A percentile compares a stretch with the other conserved stretches of the same genome.
These are phyloP conservation scores for Martes martes DNA, from an alignment of 2,113 vertebrate species.

Conservation along the genomic window DNA sequence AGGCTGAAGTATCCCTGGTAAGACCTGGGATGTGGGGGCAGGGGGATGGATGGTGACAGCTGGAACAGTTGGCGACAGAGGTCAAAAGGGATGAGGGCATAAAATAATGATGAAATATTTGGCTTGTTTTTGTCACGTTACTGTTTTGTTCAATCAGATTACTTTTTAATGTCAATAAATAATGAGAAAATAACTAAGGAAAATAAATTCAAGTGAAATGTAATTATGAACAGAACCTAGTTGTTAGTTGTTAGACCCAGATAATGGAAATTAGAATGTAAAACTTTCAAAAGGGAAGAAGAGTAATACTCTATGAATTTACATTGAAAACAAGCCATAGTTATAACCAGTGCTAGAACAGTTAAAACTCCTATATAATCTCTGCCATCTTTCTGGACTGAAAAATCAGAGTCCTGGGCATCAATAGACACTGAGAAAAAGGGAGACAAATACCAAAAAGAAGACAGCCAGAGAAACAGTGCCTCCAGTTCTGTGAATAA, in stretches of 20 bases:
- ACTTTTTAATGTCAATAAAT: background rate
- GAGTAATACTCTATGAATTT: background rate
- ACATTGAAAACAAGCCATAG: background rate
- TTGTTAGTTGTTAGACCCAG: background rate
- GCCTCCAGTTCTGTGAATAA: background rate
- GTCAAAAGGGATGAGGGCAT: background rate
- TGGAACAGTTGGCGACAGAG: too few species aligned
- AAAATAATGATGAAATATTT: background rate
- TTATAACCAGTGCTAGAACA: background rate
- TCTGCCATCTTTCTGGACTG: background rate
- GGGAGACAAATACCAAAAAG: background rate
- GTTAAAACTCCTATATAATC: background rate
- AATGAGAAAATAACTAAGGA: background rate
- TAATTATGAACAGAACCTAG: background rate
- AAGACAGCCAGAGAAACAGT: background rate
- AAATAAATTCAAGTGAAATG: background rate
- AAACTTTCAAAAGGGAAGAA: background rate
- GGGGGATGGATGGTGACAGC: too few species aligned
- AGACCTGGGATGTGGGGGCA: background rate
- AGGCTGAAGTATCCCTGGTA: background rate
- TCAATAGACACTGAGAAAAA: background rate
- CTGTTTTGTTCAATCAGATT: background rate
- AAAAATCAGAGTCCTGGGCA: background rate
- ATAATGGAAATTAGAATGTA: background rate
- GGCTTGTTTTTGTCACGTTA: background rate